Evolutionary conservation across 2,113 vertebrate species (phyloP).

Genomic region (Orycteropus afer): DNA sequence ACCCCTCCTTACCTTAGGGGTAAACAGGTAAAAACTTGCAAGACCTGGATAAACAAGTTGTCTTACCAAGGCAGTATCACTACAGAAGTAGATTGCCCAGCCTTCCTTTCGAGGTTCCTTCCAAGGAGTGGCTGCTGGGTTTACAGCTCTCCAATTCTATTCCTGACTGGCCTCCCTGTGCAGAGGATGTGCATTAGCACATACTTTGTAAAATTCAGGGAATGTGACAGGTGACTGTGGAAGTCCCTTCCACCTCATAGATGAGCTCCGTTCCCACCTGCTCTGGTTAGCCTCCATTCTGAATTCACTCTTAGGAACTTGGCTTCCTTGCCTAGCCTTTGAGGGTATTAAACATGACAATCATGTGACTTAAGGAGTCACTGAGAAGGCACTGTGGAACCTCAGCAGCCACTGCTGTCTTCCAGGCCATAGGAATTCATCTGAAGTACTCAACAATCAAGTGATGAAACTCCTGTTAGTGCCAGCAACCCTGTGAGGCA

Average conservation of each 20-base stretch:
- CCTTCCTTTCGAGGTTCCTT: too few species aligned
- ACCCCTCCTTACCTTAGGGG: too few species aligned
- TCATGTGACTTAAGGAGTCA: not conserved
- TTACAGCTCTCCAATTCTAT: not conserved
- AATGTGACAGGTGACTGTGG: not conserved
- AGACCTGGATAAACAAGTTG: too few species aligned
- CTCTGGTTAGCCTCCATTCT: not conserved
- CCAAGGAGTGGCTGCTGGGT: too few species aligned
- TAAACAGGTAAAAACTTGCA: too few species aligned
- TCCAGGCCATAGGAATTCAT: not conserved
- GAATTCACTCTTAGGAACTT: not conserved
- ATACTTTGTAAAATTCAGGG: not conserved
- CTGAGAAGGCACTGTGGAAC: not conserved
- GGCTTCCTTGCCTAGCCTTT: not conserved
- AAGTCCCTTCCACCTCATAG: not conserved
- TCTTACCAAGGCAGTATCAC: too few species aligned
- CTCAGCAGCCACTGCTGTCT: not conserved
- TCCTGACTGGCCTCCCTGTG: not conserved
- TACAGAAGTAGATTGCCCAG: too few species aligned
- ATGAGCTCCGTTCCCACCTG: not conserved
- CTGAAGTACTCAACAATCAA: not conserved
- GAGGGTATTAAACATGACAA: not conserved
- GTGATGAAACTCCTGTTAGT: not conserved
- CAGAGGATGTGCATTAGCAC: not conserved
- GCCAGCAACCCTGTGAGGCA: not conserved